Base-by-base conservation (phyloP, 2,888 invertebrate genomes). In the Mactromeris polynyma region DNA sequence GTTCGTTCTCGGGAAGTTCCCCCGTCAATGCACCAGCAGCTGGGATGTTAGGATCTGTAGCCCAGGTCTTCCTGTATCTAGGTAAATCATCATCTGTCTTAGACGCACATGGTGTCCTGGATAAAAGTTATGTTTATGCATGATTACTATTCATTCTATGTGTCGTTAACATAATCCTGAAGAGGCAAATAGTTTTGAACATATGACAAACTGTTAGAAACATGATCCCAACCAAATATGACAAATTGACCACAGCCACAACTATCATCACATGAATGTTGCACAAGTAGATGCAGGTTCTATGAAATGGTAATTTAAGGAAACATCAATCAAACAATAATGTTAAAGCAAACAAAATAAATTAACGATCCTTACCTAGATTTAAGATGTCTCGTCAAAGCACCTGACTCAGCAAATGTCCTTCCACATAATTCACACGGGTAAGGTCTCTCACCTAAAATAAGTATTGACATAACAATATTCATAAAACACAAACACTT, bases 381-480 rank as follows among this genome's bases (percentile, higher is more conserved):
- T 88, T 95, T 95, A 80, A 94, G 86, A 89, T 96, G 96, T 73
- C 96, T 89, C 21, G 95, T 96, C 17, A 96, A 92, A 26, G 96
- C 96, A 14, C 96, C 96, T 38, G 96, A 96, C 89, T 96, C 96
- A n/a, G 95, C 91, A 90, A 96, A 96, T 21, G 89, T 92, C 54
- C 96, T 90, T 2, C 94, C 94, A 93, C 96, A 96, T 6, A 93
- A 86, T 40, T 94, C 93, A 94, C 96, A 96, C 1, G 92, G 91
- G 84, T 92, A 96, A n/a, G 96, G 96, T 40, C 95, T 92, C 84
- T 96, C 96, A 83, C 95, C 96, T 96, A 82, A 19, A 91, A 87
- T 3, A n/a, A 58, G 58, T 26, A 58, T 19, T 4, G n/a, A 51
- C 51, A 51, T 21, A 54, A 51, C 51, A 9, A 19, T 51, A 51